These are phyloP conservation scores for Orthosia gracilis DNA, from an alignment of 2,888 invertebrate genomes.

Conservation along the genomic window DNA sequence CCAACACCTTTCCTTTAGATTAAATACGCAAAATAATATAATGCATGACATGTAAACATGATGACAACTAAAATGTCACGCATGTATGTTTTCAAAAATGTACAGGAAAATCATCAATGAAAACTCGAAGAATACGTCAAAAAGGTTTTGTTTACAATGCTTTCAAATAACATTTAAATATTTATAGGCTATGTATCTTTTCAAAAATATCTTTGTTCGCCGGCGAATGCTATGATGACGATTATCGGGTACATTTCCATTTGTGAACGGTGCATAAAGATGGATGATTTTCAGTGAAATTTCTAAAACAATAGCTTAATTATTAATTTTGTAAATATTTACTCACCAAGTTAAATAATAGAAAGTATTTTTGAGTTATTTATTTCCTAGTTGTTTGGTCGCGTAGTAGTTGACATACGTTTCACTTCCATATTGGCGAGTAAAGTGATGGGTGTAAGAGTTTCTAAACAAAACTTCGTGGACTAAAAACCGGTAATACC, in stretches of 20 bases:
- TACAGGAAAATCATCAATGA: slow-evolving; percentile 71
- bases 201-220: slow-evolving; percentile 73
- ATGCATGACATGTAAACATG: slow-evolving; percentile 67
- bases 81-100: slow-evolving; percentile 59
- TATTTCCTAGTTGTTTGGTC: slow-evolving; percentile 86
- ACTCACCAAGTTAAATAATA: slow-evolving; percentile 84
- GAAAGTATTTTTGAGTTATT: slow-evolving; percentile 84
- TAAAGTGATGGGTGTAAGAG: slow-evolving; percentile 74
- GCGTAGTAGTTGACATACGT: slow-evolving; percentile 87
- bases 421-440: slow-evolving; percentile 88
- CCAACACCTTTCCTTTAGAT: slow-evolving; percentile 40
- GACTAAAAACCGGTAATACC: slow-evolving; percentile 56
- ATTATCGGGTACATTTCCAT: slow-evolving; percentile 66
- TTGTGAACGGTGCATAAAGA: slow-evolving; percentile 32
- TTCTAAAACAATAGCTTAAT: slow-evolving; percentile 39
- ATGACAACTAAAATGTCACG: slow-evolving; percentile 67
- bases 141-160: slow-evolving; percentile 72
- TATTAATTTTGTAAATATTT: slow-evolving; percentile 65
- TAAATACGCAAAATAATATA: slow-evolving; percentile 57
- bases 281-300: slow-evolving; percentile 46
- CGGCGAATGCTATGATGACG: slow-evolving; percentile 78
- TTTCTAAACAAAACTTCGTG: slow-evolving; percentile 33
- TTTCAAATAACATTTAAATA: slow-evolving; percentile 67
- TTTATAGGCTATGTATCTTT: slow-evolving; percentile 64
- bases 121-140: slow-evolving; percentile 65